Base-by-base conservation (phyloP, 2,888 invertebrate species). In the Drosophila cracens region DNA sequence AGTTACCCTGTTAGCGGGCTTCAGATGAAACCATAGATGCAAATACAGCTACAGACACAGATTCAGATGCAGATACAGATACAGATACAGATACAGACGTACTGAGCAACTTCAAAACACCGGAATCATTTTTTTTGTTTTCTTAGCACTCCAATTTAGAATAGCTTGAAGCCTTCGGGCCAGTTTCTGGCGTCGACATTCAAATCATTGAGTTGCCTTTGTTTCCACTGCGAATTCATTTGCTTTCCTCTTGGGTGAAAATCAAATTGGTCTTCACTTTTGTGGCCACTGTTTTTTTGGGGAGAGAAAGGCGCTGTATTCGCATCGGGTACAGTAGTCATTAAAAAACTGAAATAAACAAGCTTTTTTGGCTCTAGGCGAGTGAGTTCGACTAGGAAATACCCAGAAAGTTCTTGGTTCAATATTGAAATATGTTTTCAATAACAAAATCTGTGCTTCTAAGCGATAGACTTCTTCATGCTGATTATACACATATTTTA, bases 211-310 rank as follows among this genome's bases (percentile, higher is more conserved):
- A 63, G 27, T 56, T 65, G 51, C 43, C 76, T 76, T 79, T 74
- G 84, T 70, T 76, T 76, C 66, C 57, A 67, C 70, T 65, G 52
- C 65, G 69, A 70, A 76, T 81, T 78, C 66, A 70, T 78, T 56
- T 38, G 59, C 29, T 57, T 60, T 71, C 29, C 71, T 36, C 57
- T 52, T n/a, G 59, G 70, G 48, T 53, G 31, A 51, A 73, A 71
- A 58, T 71, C 43, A 76, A 83, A 76, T 70, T 76, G 78, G 38
- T 69, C 68, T 49, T 38, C 62, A 56, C n/a, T 62, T 67, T 62
- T 49, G 40, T 53, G n/a, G 43, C 56, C 72, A 57, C 70, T 70
- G 33, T 54, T 63, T 21, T 43, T 46, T 11, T 0, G 21, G 21
- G 21, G 2, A 11, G 21, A 11, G 1, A 51, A 29, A 25, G 5